Base-by-base conservation (phyloP, 1,140 invertebrate species). In the Physella acuta region DNA sequence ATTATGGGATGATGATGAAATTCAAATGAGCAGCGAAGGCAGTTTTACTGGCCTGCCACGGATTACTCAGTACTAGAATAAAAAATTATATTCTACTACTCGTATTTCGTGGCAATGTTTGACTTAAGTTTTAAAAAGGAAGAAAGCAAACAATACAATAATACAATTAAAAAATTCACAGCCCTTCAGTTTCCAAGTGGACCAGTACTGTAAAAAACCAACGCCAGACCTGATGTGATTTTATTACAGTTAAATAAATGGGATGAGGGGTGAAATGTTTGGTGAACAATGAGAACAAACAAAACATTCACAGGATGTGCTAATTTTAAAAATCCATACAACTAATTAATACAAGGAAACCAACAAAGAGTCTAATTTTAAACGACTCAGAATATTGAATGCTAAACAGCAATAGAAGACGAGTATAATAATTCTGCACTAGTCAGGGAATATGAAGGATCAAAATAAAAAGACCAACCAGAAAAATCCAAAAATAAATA, bases 351-450 rank as follows among this genome's bases (percentile, higher is more conserved):
- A 55, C 26, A 37, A 66, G 20, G 34, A 66, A 64, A 66, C 64
- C 53, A 66, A 66, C 52, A 66, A 56, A 55, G 36, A 52, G 31
- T 56, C 30, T 28, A 56, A 5, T 36, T 51, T 24, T 34, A 56
- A 66, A 56, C 2, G 64, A 66, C 64, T 53, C 64, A 36, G 64
- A 66, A 66, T 66, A 66, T 66, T 66, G 52, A 56, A 66, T 56
- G 30, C 52, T 66, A 56, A 65, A 56, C 52, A 66, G 64, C 64
- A 66, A 56, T 52, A 34, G 24, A 64, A 64, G 62, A 53, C 44
- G 44, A 64, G 1, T 31, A 52, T 8, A 52, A 64, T 17, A 24
- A 52, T 30, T 64, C 26, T 24, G 28, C 44, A 30, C 17, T 37
- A 64, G 31, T 26, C 37, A 53, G 37, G 62, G 51, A 64, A 51